Percentiles rank a stretch among this genome's conserved stretches.
These are phyloP conservation scores for Hippocampus zosterae DNA, from an alignment of 2,113 vertebrate species.

Conservation along the genomic window DNA sequence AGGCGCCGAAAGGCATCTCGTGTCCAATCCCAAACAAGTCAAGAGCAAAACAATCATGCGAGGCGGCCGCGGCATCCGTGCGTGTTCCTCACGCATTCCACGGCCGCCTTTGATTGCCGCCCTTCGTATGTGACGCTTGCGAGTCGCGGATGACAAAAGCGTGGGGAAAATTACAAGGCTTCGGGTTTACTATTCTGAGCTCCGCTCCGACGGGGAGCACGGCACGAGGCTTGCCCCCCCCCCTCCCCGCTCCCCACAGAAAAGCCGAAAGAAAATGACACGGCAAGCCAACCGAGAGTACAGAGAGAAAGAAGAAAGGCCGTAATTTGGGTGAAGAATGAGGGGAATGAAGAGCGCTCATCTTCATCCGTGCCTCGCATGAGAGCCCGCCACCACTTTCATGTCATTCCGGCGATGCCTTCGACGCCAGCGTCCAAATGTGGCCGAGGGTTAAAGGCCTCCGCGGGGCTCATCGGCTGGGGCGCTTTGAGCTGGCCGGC, in stretches of 20 bases:
- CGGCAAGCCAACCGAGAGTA: slow-evolving; percentile 62
- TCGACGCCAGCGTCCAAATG: slow-evolving; percentile 31
- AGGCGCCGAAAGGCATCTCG: too few relatives aligned
- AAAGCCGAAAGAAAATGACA: slow-evolving; percentile 54
- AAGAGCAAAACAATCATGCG: neutral
- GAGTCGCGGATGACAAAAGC: slow-evolving; percentile 68
- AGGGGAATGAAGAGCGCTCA: slow-evolving; percentile 49
- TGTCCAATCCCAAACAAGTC: neutral
- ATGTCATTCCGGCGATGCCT: slow-evolving; percentile 50
- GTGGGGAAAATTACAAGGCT: slow-evolving; percentile 78
- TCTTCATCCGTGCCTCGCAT: slow-evolving; percentile 61
- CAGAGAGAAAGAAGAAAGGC: slow-evolving; percentile 56
- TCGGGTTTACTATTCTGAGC: slow-evolving; percentile 67
- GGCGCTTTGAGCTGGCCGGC: slow-evolving; percentile 14
- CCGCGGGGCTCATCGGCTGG: slow-evolving; percentile 9
- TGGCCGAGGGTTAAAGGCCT: slow-evolving; percentile 12
- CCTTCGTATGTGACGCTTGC: slow-evolving; percentile 41
- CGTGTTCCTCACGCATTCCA: slow-evolving; percentile 44
- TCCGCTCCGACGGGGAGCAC: slow-evolving; percentile 68
- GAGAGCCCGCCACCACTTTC: slow-evolving; percentile 34
- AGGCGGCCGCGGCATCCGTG: slow-evolving; percentile 11
- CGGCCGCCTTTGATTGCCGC: slow-evolving; percentile 38
- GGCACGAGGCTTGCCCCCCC: slow-evolving; percentile 42
- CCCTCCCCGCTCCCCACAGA: slow-evolving; percentile 38
- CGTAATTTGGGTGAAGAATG: slow-evolving; percentile 60